Base-by-base conservation (phyloP, 2,888 invertebrate genomes). In the Pristionchus maxplancki region DNA sequence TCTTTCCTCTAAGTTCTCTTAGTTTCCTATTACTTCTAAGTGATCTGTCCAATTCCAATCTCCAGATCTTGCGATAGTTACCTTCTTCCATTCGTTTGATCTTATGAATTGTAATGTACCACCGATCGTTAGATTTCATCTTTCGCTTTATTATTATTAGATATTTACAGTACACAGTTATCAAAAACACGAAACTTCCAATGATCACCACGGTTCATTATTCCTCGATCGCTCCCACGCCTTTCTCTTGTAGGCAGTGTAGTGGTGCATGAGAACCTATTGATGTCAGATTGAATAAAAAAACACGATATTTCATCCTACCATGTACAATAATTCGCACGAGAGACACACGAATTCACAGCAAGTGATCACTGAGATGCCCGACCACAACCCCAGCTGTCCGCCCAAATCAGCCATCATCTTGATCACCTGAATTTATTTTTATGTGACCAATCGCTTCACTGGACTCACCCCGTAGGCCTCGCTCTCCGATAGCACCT, bases 401-500 rank as follows among this genome's bases (percentile, higher is more conserved):
- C 94, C 94, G 17, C 94, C 94, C 86, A 94, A 93, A 90, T 94
- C 94, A 71, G 94, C 93, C 90, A 94, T 89, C 93, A 94, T 93
- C 88, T 94, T 94, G 11, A 94, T 93, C 31, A 93, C 89, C 93
- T 93, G 84, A 93, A 37, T 34, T 6, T 3, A n/a, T 20, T 44
- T 48, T 20, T 31, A n/a, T n/a, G n/a, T n/a, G n/a, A n/a, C n/a
- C n/a, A 37, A 11, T n/a, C 81, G 40, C 24, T 13, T 48, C 48
- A 17, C 17, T 24, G 20, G 74, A 88, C 90, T 89, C 67, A 94
- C 94, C 9, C 93, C 94, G 88, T 94, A 94, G 4, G 94, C 94
- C 88, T 93, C 93, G 9, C 92, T 92, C 64, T 94, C 94, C 0
- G 90, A 90, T 5, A 94, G 83, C 34, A 93, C 90, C 90, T 94